Conservation (phyloP, 2,797 vertebrate genomes). For the Microctenopoma steveboyesi region DNA sequence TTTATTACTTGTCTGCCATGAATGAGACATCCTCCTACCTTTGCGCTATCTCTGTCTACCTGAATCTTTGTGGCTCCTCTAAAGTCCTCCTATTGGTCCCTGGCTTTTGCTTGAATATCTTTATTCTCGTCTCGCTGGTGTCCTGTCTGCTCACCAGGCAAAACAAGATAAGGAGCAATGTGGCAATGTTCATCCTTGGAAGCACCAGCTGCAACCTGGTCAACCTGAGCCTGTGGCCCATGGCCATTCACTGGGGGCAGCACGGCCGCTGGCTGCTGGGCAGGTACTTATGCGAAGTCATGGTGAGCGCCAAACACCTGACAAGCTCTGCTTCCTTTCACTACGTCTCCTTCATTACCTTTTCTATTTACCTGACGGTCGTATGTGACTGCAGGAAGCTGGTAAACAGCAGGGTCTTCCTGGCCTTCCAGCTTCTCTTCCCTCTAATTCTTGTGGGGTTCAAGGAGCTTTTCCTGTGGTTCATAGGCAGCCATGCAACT, state of each 20-base stretch:
- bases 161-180: constrained; percentile 72
- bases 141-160: constrained; percentile 55
- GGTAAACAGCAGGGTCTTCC: constrained; percentile 58
- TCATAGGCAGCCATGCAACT: constrained; percentile 32
- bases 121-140: constrained; percentile 66
- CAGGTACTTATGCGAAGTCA: constrained; percentile 70
- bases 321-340: constrained; percentile 72
- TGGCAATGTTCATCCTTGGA: constrained; percentile 70
- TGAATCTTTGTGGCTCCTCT: constrained; percentile 64
- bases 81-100: constrained; percentile 72
- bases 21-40: constrained; percentile 55
- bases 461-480: constrained; percentile 66
- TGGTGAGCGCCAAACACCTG: constrained; percentile 74
- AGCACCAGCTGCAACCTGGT: constrained; percentile 74
- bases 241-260: constrained; percentile 74
- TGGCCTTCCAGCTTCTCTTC: constrained; percentile 67
- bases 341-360: constrained; percentile 75
- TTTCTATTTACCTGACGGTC: constrained; percentile 75
- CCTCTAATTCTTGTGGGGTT: constrained; percentile 60
- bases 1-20: constrained; percentile 52
- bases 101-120: constrained; percentile 69
- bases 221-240: constrained; percentile 72
- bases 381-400: constrained; percentile 55
- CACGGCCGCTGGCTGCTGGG: constrained; percentile 72
- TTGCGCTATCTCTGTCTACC: constrained; percentile 62